A percentile compares a stretch with the other conserved stretches of the same genome.
phyloP scores from a whole-genome alignment of 2,113 vertebrate genomes.

The Apistogramma diplotaenia region DNA sequence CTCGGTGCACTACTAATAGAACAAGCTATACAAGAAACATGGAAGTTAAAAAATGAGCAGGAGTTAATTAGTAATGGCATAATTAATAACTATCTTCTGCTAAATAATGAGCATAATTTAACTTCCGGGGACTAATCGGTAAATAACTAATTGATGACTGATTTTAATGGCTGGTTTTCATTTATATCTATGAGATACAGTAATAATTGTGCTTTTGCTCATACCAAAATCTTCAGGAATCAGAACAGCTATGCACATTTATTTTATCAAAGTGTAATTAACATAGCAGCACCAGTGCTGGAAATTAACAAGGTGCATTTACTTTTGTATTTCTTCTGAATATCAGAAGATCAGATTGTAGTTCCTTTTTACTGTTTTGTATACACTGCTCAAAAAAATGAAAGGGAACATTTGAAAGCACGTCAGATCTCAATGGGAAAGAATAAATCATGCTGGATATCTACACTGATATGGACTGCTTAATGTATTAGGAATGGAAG shows the following conservation, averaged over 20 bases:
- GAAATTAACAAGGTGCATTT: neutral
- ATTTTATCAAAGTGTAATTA: neutral
- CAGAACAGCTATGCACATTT: neutral
- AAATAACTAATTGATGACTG: neutral
- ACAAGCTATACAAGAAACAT: neutral
- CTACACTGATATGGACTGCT: too few species aligned
- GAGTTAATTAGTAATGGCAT: neutral
- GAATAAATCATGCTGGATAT: neutral
- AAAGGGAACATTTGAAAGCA: neutral
- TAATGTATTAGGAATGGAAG: neutral
- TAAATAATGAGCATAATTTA: neutral
- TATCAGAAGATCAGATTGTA: neutral
- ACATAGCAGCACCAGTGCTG: rapidly evolving
- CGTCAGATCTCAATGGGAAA: neutral
- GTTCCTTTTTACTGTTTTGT: neutral
- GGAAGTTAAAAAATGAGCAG: neutral
- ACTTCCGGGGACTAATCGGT: neutral
- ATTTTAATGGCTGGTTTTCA: neutral
- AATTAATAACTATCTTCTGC: neutral
- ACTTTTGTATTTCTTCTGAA: neutral
- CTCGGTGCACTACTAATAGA: neutral
- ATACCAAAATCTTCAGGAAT: neutral
- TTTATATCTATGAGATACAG: neutral
- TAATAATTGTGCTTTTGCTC: neutral
- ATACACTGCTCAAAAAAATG: neutral